Evolutionary conservation across 2,113 vertebrate genomes (phyloP), one percentile per base, ranked within the genome.

Genomic region (Trichomycterus rosablanca): DNA sequence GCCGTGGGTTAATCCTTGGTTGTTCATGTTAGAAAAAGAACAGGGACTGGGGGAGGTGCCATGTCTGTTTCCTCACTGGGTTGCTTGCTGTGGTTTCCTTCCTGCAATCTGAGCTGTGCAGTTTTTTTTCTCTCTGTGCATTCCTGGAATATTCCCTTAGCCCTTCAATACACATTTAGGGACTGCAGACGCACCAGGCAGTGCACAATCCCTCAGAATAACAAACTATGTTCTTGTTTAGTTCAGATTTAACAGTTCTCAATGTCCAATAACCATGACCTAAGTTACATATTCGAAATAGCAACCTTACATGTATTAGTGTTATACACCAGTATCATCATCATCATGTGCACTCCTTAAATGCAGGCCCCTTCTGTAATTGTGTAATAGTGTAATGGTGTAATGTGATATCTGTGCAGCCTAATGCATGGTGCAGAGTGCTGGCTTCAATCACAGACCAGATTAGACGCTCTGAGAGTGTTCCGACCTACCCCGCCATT

Each of bases 91-190:
- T 49, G 65, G 54, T 67, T 72, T 72, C 59, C 65, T 72, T 72
- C 59, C 70, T 72, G 70, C 56, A 67, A 72, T 63, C 65, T n/a
- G 64, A 67, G 62, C 64, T 34, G 37, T 67, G 70, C 59, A 71
- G 73, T 80, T 78, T 68, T 54, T 28, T 80, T 78, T 68, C 51
- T 28, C 67, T 62, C 59, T 73, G 58, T 75, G 74, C 78, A 84
- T 81, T 79, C 81, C 79, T 78, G 81, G 81, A 74, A 75, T 80
- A 76, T 78, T 82, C 83, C 74, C 73, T 76, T 80, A 75, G 81
- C 79, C 71, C 68, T 72, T 71, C 71, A 74, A 71, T 73, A 61
- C 67, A 46, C 57, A 75, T 74, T 72, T 34, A 73, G 74, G 78
- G 78, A 77, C 56, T 45, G 24, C 50, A 18, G 4, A 18, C 49